A percentile compares a stretch with the other conserved stretches of the same genome.
Evolutionary conservation across 2,113 vertebrate genomes (phyloP).

Genomic region (Hepsetus odoe): DNA sequence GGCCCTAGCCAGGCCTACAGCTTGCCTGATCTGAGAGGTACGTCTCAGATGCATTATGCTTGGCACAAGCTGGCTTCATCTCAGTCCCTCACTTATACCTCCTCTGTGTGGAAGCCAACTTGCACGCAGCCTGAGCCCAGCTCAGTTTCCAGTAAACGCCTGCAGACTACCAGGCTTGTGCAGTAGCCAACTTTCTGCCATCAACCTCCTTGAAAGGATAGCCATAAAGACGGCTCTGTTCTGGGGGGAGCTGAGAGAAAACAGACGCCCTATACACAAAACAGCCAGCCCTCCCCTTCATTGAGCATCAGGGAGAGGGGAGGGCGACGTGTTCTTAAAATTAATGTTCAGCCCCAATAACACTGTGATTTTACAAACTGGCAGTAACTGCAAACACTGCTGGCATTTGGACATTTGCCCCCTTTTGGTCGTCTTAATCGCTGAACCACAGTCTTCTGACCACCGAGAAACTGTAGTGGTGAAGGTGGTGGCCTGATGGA

Average conservation of each 20-base stretch:
- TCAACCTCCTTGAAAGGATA: conserved; percentile 71
- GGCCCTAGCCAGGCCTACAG: conserved; percentile 40
- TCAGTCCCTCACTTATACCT: conserved; percentile 65
- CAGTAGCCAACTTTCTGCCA: conserved; percentile 78
- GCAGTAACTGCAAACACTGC: conserved; percentile 18
- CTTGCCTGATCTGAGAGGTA: conserved; percentile 54
- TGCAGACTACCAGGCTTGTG: conserved; percentile 79
- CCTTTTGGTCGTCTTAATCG: conserved; percentile 36
- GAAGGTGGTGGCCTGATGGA: background rate
- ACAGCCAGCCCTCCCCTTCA: conserved; percentile 58
- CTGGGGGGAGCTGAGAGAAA: conserved; percentile 83
- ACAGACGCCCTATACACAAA: conserved; percentile 85
- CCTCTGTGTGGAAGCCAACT: conserved; percentile 59
- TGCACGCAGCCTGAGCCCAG: conserved; percentile 65
- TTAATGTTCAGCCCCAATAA: conserved; percentile 54
- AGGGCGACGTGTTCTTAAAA: conserved; percentile 55
- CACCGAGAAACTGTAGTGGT: background rate
- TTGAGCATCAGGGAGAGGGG: conserved; percentile 41
- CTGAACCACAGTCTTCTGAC: conserved; percentile 8
- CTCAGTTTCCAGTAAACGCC: conserved; percentile 81
- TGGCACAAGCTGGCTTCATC: conserved; percentile 51
- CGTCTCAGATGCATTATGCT: conserved; percentile 50
- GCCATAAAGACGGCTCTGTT: conserved; percentile 92
- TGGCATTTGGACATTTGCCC: conserved; percentile 15
- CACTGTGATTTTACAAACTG: conserved; percentile 58